phyloP scores from a whole-genome alignment of 2,113 vertebrate genomes.

The Cyprinus carpio region DNA sequence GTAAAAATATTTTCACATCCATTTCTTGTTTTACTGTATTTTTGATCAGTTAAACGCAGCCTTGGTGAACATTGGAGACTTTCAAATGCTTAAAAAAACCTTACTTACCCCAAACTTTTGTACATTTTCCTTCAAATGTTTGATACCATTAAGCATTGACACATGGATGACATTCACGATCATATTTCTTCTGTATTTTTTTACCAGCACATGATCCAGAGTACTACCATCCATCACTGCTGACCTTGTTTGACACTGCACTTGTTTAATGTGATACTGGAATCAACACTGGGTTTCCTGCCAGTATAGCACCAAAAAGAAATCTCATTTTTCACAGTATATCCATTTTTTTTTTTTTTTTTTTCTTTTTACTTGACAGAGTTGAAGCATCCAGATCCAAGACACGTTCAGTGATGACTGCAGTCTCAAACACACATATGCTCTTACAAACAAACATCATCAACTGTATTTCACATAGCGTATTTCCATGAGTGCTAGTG shows the following conservation, averaged over 20 bases:
- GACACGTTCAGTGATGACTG: background rate
- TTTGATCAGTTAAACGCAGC: background rate
- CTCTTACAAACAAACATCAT: background rate
- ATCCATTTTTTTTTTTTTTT: conserved; percentile 1
- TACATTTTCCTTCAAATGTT: background rate
- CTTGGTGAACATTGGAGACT: background rate
- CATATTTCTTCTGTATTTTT: background rate
- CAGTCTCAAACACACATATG: background rate
- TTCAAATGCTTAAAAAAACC: background rate
- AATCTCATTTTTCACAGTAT: conserved; percentile 26
- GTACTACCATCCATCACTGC: background rate
- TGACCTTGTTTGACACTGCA: background rate
- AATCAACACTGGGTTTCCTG: conserved; percentile 40
- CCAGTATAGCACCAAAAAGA: conserved; percentile 31
- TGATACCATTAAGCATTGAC: background rate
- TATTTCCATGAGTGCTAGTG: background rate
- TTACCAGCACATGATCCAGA: background rate
- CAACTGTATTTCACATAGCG: background rate
- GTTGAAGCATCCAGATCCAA: background rate
- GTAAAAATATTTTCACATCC: no score
- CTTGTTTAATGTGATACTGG: conserved; percentile 25
- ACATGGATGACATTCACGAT: background rate
- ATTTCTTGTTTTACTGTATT: background rate
- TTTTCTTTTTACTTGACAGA: no score
- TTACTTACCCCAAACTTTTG: background rate